Base-by-base conservation (phyloP, 2,888 invertebrate species). In the Nasonovia ribisnigri region DNA sequence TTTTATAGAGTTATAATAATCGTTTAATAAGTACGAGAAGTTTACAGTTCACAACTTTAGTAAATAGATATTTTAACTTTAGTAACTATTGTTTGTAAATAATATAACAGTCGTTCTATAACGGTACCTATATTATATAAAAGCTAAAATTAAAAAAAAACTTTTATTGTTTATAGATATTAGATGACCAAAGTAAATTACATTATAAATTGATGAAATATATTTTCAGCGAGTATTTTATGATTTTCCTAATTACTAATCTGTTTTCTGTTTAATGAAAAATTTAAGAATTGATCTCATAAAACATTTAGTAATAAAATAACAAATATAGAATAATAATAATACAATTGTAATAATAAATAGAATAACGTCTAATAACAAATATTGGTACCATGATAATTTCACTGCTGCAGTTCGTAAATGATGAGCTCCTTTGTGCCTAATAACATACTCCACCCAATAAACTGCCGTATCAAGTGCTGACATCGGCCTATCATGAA, bases 361-460 rank as follows among this genome's bases (percentile, higher is more conserved):
- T 8, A 54, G 42, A 88, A 88, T 24, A 29, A 88, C 42, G 43
- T 92, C 92, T 42, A 92, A 77, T 13, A 77, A 92, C 54, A 84
- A 92, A 54, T 88, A 92, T 77, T 92, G 88, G 36, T 92, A 92
- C 88, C 92, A 88, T 20, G 77, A 24, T 46, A 92, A 77, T 11
- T 88, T n/a, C n/a, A 92, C 88, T 43, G 92, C 92, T 2, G 88
- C 6, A 24, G 88, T n/a, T 43, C 77, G 88, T 84, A 92, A 92
- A 88, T 92, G 92, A 77, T 92, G 77, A 43, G 92, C 92, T 43
- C 92, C 92, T 54, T 88, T 92, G 54, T 92, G 92, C 26, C 87
- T 60, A 8, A 92, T 92, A 13, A 92, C 92, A n/a, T 92, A 92
- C 57, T 92, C 91, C 77, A 92, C 67, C 92, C 92, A 92, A 92